Conservation (phyloP, 1,140 invertebrate genomes). For the Meloidogyne chitwoodi region DNA sequence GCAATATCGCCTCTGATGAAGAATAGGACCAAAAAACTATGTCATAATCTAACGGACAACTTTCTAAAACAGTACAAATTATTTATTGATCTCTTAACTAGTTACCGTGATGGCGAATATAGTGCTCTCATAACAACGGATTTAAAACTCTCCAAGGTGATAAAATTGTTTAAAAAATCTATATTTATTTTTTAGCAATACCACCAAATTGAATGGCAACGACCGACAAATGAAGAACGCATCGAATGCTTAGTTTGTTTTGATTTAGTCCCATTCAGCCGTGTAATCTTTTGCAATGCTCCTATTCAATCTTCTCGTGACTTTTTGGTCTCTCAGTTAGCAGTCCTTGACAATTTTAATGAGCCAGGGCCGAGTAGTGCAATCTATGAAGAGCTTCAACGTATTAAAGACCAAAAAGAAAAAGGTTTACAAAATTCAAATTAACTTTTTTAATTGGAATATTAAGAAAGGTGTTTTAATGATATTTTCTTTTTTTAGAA, state of each 20-base stretch:
- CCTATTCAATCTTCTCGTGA: not conserved
- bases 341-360: not conserved
- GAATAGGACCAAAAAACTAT: not conserved
- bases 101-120: not conserved
- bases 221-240: conserved; percentile 7
- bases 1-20: not conserved
- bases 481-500: conserved; percentile 9
- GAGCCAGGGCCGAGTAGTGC: not conserved
- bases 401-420: not conserved
- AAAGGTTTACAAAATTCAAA: not conserved
- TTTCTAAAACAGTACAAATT: conserved; percentile 1
- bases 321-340: not conserved
- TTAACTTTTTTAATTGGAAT: no score
- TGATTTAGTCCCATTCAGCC: conserved; percentile 3
- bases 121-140: not conserved
- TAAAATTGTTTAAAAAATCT: not conserved
- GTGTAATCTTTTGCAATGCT: conserved; percentile 7
- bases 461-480: no score
- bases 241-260: conserved; percentile 26
- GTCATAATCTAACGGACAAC: not conserved
- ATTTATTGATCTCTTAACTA: not conserved
- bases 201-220: not conserved
- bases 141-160: conserved; percentile 18
- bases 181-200: conserved; percentile 19
- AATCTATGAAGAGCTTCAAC: not conserved